These are phyloP conservation scores for Eublepharis macularius DNA, from an alignment of 2,113 vertebrate species.

Conservation along the genomic window DNA sequence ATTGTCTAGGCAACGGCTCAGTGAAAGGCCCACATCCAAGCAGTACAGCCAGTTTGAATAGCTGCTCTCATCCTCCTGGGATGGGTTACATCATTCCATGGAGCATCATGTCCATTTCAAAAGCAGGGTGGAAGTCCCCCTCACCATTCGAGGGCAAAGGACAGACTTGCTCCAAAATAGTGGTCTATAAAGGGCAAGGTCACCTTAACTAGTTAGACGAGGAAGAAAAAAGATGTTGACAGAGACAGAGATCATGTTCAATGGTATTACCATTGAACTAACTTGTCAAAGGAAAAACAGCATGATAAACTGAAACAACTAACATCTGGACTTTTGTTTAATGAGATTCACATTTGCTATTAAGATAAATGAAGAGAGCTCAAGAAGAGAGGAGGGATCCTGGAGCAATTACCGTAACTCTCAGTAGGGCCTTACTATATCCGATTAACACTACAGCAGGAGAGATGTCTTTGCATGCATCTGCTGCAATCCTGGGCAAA, in stretches of 20 bases:
- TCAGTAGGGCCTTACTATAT: conserved; percentile 60
- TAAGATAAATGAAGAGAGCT: conserved; percentile 68
- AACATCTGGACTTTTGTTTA: conserved; percentile 47
- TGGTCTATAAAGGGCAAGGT: not conserved
- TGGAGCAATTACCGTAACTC: conserved; percentile 67
- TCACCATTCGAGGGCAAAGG: too few species aligned
- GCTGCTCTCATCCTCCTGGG: too few species aligned
- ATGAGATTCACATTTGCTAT: conserved; percentile 60
- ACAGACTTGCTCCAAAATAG: too few species aligned
- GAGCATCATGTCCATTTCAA: too few species aligned
- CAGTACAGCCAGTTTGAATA: too few species aligned
- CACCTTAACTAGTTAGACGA: not conserved
- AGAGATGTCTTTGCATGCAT: conserved; percentile 22
- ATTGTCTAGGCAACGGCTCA: too few species aligned
- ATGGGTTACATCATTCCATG: too few species aligned
- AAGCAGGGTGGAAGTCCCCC: too few species aligned
- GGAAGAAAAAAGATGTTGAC: not conserved
- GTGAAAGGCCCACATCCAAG: too few species aligned
- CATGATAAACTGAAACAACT: conserved; percentile 63
- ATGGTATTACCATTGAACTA: conserved; percentile 31
- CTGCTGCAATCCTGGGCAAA: conserved; percentile 51
- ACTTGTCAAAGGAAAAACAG: conserved; percentile 35
- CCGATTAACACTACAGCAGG: conserved; percentile 68
- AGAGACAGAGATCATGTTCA: not conserved
- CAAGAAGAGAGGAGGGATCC: conserved; percentile 59